Evolutionary conservation across 1,140 invertebrate species (phyloP).

Genomic region (Aphelenchoides fujianensis): DNA sequence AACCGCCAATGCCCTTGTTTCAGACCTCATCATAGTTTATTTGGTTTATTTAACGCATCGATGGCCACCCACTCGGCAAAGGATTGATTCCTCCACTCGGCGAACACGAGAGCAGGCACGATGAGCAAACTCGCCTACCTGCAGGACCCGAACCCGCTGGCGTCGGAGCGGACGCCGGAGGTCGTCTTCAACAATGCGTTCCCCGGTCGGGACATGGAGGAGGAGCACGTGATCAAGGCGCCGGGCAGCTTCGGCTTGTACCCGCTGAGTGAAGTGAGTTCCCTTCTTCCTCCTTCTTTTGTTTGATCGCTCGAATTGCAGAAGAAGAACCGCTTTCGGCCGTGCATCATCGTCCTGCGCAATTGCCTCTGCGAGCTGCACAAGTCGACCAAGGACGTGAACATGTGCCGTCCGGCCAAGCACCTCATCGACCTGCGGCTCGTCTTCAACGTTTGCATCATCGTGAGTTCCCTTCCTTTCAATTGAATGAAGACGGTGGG

Average conservation of each 20-base stretch:
- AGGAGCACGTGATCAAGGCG: neutral
- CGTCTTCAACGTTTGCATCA: constrained; percentile 16
- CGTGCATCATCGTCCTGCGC: constrained; percentile 7
- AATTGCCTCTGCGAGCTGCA: constrained; percentile 1
- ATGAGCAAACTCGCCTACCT: too few species aligned
- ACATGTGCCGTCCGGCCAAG: neutral
- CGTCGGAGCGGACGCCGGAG: neutral
- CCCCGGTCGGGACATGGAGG: neutral
- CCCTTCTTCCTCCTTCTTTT: neutral
- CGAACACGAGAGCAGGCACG: too few species aligned
- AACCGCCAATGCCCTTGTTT: too few species aligned
- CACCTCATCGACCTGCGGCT: constrained; percentile 13
- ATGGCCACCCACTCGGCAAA: too few species aligned
- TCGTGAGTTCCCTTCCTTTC: constrained; percentile 10
- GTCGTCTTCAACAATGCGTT: neutral
- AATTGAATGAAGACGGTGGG: too few species aligned
- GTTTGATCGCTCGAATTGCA: neutral
- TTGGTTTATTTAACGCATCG: too few species aligned
- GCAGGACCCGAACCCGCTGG: neutral
- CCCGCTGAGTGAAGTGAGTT: neutral
- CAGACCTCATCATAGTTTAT: too few species aligned
- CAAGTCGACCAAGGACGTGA: constrained; percentile 12
- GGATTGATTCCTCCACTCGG: too few species aligned
- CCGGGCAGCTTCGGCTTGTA: neutral
- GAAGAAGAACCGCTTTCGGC: constrained; percentile 4